Conservation (phyloP, 2,797 vertebrate species). For the Catharus ustulatus region DNA sequence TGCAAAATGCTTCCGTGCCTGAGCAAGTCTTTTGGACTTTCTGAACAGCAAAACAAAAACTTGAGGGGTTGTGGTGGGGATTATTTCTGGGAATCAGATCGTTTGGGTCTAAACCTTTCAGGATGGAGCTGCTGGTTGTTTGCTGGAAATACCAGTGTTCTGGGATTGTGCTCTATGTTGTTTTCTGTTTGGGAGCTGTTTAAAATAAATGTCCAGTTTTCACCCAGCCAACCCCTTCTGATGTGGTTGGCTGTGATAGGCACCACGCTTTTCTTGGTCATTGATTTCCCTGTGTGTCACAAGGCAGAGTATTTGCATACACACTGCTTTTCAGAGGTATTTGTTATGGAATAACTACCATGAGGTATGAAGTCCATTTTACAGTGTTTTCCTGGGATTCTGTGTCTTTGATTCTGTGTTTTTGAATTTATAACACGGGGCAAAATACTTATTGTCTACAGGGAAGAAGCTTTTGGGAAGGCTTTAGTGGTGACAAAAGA, state of each 20-base stretch:
- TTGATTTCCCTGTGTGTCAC: neutral
- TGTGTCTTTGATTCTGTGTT: neutral
- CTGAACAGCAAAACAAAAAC: neutral
- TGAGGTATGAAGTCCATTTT: constrained; percentile 7
- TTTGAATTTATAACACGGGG: neutral
- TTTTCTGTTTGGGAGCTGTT: constrained; percentile 28
- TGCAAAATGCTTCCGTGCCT: neutral
- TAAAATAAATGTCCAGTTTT: constrained; percentile 6
- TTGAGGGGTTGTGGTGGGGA: neutral
- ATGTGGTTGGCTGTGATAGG: neutral
- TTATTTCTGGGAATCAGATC: neutral
- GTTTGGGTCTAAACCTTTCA: neutral
- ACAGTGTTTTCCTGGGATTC: neutral
- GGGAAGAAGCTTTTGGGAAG: neutral
- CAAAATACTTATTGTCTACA: neutral
- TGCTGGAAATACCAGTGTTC: neutral
- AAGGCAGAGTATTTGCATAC: neutral
- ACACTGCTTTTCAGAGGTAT: neutral
- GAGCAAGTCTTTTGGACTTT: neutral
- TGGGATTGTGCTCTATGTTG: neutral
- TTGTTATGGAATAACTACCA: neutral
- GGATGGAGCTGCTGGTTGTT: neutral
- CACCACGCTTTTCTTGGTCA: neutral
- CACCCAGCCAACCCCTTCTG: neutral
- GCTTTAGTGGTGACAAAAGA: neutral